Evolutionary conservation across 2,888 invertebrate species (phyloP).

Genomic region (Leucania comma): DNA sequence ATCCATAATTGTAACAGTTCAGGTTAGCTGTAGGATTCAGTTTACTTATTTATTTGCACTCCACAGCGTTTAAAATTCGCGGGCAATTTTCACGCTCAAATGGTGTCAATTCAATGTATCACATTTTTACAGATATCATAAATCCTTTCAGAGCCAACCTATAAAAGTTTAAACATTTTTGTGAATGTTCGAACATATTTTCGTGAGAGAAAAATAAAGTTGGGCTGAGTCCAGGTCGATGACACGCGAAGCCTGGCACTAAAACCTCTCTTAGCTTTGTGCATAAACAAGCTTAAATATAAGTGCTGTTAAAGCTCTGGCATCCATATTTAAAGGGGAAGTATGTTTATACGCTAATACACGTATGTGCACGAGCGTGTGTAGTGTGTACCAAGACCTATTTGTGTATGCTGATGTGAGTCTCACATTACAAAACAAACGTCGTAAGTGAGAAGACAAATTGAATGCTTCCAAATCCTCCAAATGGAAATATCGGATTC

Average conservation of each 20-base stretch:
- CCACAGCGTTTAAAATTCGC: slow-evolving; percentile 7
- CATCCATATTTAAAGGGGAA: slow-evolving; percentile 49
- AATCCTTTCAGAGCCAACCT: slow-evolving; percentile 15
- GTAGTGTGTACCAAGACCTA: slow-evolving; percentile 15
- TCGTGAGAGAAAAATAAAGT: slow-evolving; percentile 42
- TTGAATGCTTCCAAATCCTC: slow-evolving; percentile 55
- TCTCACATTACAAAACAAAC: slow-evolving; percentile 61
- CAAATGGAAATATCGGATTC: slow-evolving; percentile 58
- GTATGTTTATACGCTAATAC: slow-evolving; percentile 20
- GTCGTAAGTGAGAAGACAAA: slow-evolving; percentile 58
- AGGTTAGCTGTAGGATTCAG: slow-evolving; percentile 7
- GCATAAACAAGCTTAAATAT: slow-evolving; percentile 56
- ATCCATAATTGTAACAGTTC: neutral
- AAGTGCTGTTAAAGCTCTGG: slow-evolving; percentile 51
- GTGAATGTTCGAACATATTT: slow-evolving; percentile 38
- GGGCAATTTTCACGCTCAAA: slow-evolving; percentile 19
- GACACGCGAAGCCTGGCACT: slow-evolving; percentile 40
- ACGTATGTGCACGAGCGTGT: slow-evolving; percentile 12
- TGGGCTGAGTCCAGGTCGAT: slow-evolving; percentile 52
- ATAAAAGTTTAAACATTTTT: slow-evolving; percentile 37
- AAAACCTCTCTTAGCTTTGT: slow-evolving; percentile 55
- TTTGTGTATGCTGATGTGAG: slow-evolving; percentile 48
- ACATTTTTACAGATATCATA: slow-evolving; percentile 25
- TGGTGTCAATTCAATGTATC: slow-evolving; percentile 42
- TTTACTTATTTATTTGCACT: slow-evolving; percentile 24